Conservation (phyloP, 2,113 vertebrate species). For the Silurus asotus region DNA sequence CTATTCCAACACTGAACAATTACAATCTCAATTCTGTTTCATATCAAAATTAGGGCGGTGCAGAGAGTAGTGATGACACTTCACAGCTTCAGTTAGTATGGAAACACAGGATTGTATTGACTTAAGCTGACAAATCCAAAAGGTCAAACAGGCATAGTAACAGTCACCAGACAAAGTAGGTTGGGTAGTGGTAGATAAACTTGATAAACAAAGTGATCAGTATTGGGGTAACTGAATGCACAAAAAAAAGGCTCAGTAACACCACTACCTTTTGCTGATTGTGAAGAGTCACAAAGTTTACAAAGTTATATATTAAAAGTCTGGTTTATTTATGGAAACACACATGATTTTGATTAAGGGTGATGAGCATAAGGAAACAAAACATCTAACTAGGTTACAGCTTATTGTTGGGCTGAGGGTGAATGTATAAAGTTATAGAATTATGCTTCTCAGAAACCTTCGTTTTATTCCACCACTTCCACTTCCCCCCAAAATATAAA, state of each 20-base stretch:
- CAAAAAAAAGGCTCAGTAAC: background rate
- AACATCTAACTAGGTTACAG: background rate
- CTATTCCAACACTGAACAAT: background rate
- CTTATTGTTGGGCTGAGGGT: background rate
- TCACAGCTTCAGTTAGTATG: background rate
- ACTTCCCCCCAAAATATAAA: background rate
- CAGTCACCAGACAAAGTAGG: background rate
- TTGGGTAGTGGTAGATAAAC: background rate
- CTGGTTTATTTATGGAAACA: background rate
- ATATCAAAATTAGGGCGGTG: background rate
- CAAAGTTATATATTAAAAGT: background rate
- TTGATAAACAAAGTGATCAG: background rate
- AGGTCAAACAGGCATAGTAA: background rate
- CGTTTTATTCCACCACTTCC: conserved; percentile 27
- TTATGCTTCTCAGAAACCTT: background rate
- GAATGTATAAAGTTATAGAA: background rate
- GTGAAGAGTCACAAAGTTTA: background rate
- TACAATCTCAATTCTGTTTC: background rate
- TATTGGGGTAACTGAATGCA: background rate
- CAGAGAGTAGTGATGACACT: background rate
- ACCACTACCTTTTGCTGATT: background rate
- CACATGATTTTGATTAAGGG: no score
- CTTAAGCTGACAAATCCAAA: background rate
- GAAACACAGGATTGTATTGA: background rate
- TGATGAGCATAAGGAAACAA: background rate